Evolutionary conservation across 2,113 vertebrate genomes (phyloP).

Genomic region (Centropus unirufus): DNA sequence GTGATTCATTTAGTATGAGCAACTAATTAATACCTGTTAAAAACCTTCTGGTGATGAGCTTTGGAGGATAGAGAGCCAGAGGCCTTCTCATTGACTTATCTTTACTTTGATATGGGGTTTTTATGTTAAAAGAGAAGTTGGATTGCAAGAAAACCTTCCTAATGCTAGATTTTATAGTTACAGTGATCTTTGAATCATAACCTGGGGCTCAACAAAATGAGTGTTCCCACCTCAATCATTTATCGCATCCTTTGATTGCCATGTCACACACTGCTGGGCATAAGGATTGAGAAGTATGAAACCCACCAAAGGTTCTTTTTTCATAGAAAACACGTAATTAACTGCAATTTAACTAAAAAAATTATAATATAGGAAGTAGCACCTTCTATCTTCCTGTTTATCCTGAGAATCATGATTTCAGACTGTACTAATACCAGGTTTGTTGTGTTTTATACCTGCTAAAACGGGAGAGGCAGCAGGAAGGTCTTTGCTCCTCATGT

Average conservation of each 20-base stretch:
- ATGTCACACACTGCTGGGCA: not conserved
- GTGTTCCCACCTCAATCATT: not conserved
- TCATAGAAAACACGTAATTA: not conserved
- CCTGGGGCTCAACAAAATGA: not conserved
- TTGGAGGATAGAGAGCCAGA: not conserved
- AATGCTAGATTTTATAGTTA: not conserved
- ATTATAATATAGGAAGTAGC: not conserved
- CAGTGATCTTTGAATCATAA: not conserved
- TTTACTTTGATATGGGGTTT: not conserved
- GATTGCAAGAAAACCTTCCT: not conserved
- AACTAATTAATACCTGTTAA: not conserved
- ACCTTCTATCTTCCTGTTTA: not conserved
- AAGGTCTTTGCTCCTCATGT: not conserved
- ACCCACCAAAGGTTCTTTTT: not conserved
- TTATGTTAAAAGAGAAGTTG: not conserved
- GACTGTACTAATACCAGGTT: not conserved
- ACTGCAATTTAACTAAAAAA: not conserved
- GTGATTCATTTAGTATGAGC: not conserved
- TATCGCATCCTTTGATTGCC: not conserved
- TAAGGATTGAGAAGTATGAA: not conserved
- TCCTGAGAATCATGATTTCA: not conserved
- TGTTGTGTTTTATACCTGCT: not conserved
- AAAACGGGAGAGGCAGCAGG: not conserved
- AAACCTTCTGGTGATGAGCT: not conserved
- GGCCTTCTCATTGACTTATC: not conserved